These are phyloP conservation scores for Stigmatopora argus DNA, from an alignment of 2,113 vertebrate genomes.

Conservation along the genomic window DNA sequence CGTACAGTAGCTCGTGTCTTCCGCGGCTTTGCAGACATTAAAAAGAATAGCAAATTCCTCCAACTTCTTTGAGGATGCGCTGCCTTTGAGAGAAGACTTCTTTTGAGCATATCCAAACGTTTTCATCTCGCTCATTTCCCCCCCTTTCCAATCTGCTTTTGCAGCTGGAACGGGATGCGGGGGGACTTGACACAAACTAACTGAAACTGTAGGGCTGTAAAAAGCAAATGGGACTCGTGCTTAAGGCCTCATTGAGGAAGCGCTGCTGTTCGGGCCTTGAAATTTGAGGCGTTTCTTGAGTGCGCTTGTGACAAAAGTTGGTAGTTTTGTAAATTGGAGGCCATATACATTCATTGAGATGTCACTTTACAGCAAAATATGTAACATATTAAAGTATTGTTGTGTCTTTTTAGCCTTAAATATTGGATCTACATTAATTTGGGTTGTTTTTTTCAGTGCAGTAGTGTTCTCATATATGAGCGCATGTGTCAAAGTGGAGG, in stretches of 20 bases:
- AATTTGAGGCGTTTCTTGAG: background rate
- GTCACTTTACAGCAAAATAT: too few relatives aligned
- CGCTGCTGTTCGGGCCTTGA: constrained; percentile 54
- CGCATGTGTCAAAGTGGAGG: too few relatives aligned
- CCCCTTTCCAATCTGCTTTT: constrained; percentile 53
- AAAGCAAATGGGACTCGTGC: constrained; percentile 50
- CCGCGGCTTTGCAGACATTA: constrained; percentile 71
- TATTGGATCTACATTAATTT: background rate
- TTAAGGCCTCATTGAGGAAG: constrained; percentile 58
- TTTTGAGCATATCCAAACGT: constrained; percentile 75
- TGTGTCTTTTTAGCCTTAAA: background rate
- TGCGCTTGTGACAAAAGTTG: too few relatives aligned
- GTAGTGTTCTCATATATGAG: too few relatives aligned
- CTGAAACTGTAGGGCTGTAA: constrained; percentile 43
- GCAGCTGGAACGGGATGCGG: constrained; percentile 42
- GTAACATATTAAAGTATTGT: too few relatives aligned
- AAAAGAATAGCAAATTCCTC: constrained; percentile 72
- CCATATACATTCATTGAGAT: too few relatives aligned
- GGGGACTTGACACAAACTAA: constrained; percentile 63
- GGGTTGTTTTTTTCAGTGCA: background rate
- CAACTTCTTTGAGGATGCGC: constrained; percentile 72
- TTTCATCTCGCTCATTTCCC: constrained; percentile 64
- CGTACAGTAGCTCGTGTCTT: constrained; percentile 65
- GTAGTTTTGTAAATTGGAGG: too few relatives aligned
- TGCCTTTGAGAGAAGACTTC: constrained; percentile 72